Percentiles rank a stretch among this genome's conserved stretches.
Conservation (phyloP, 2,113 vertebrate species). For the Vulpes ferrilata region DNA sequence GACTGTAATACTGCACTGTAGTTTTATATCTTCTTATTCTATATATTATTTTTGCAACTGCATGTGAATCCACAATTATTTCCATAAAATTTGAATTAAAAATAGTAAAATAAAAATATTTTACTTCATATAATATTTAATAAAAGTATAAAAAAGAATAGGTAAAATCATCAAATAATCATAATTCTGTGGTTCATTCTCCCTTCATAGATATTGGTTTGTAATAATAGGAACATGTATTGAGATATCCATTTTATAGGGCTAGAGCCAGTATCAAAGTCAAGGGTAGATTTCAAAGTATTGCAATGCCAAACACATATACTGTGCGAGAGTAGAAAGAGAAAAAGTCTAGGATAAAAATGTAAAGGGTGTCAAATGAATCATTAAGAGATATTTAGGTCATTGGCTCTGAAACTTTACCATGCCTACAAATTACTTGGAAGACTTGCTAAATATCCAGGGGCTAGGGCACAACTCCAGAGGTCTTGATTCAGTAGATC, state of each 20-base stretch:
- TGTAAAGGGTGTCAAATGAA: background rate
- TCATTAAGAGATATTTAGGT: background rate
- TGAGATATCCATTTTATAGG: background rate
- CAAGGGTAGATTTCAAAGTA: background rate
- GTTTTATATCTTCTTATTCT: background rate
- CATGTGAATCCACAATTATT: background rate
- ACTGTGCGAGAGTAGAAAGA: background rate
- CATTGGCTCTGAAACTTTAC: background rate
- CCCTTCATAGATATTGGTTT: background rate
- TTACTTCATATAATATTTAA: background rate
- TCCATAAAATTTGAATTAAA: background rate
- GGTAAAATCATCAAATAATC: background rate
- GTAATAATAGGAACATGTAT: background rate
- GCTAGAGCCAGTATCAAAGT: background rate
- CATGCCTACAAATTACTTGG: background rate
- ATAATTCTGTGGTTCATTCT: background rate
- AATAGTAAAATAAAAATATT: background rate
- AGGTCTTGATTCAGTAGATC: background rate
- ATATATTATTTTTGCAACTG: background rate
- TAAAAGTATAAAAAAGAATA: background rate
- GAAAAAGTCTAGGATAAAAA: background rate
- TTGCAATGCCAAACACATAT: background rate
- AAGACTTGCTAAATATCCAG: background rate
- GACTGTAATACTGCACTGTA: background rate
- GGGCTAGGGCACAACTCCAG: background rate